These are phyloP conservation scores for Oreochromis mossambicus DNA, from an alignment of 2,797 vertebrate genomes.

Conservation along the genomic window DNA sequence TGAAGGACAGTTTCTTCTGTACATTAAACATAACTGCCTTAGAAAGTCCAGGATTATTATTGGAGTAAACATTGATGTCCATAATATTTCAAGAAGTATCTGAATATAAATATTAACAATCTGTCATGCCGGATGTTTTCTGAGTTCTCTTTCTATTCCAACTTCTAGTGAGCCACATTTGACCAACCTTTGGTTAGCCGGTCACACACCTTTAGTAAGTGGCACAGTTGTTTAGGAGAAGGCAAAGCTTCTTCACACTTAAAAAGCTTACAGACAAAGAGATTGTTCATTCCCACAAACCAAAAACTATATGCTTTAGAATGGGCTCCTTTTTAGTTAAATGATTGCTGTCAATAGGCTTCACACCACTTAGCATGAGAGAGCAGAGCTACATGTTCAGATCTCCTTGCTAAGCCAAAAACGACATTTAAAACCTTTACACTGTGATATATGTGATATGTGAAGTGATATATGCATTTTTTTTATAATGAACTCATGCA, in stretches of 20 bases:
- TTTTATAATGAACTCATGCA: not conserved
- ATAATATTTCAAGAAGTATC: too few relatives aligned
- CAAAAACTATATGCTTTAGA: conserved; percentile 1
- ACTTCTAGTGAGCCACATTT: not conserved
- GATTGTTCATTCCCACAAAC: conserved; percentile 28
- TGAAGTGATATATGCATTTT: not conserved
- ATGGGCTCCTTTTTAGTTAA: conserved; percentile 12
- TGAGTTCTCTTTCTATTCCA: not conserved
- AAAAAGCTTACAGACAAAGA: conserved; percentile 30
- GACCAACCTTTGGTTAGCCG: not conserved
- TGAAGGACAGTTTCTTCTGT: not conserved
- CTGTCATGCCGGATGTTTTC: not conserved
- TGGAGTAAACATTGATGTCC: too few relatives aligned
- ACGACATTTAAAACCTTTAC: not conserved
- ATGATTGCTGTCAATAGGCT: conserved; percentile 14
- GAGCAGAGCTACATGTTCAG: not conserved
- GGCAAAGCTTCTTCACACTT: conserved; percentile 25
- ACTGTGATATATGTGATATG: not conserved
- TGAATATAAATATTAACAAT: too few relatives aligned
- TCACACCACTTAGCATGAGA: not conserved
- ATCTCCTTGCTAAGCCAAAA: not conserved
- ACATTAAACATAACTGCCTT: not conserved
- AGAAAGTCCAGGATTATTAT: not conserved
- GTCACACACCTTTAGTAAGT: not conserved
- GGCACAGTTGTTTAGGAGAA: conserved; percentile 7